These are phyloP conservation scores for Antitype chi DNA, from an alignment of 2,888 invertebrate genomes.

Conservation along the genomic window DNA sequence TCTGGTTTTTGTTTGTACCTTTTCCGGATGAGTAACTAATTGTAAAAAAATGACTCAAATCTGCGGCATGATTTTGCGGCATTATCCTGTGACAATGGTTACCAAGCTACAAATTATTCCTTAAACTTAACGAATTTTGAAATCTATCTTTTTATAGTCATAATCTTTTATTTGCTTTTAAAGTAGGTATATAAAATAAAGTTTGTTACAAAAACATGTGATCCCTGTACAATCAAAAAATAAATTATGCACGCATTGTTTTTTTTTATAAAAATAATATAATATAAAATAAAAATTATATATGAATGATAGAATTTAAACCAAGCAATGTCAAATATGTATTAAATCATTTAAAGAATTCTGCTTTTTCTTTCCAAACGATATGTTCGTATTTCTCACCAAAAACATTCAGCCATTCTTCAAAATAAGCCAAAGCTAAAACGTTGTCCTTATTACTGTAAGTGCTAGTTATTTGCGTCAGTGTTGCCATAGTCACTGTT, in stretches of 20 bases:
- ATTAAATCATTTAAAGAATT: too few species aligned
- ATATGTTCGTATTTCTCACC: neutral
- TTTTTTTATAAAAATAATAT: too few species aligned
- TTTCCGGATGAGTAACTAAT: neutral
- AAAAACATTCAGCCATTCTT: slow-evolving; percentile 15
- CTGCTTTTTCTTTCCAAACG: neutral
- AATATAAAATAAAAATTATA: too few species aligned
- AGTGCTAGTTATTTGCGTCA: slow-evolving; percentile 60
- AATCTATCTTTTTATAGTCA: neutral
- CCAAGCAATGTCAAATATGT: too few species aligned
- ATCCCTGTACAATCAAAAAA: too few species aligned
- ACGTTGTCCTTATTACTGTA: slow-evolving; percentile 58
- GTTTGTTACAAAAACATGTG: too few species aligned
- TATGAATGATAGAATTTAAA: too few species aligned
- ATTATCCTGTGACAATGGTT: too few species aligned
- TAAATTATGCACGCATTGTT: too few species aligned
- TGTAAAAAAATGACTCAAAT: too few species aligned
- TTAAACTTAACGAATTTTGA: neutral
- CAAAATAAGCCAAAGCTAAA: slow-evolving; percentile 40
- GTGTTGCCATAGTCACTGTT: slow-evolving; percentile 44
- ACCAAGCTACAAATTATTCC: neutral
- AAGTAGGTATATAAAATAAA: too few species aligned
- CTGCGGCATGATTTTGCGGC: neutral
- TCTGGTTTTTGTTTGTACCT: neutral
- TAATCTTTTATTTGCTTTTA: too few species aligned